phyloP scores from a whole-genome alignment of 2,113 vertebrate species.

The Callorhinus ursinus region DNA sequence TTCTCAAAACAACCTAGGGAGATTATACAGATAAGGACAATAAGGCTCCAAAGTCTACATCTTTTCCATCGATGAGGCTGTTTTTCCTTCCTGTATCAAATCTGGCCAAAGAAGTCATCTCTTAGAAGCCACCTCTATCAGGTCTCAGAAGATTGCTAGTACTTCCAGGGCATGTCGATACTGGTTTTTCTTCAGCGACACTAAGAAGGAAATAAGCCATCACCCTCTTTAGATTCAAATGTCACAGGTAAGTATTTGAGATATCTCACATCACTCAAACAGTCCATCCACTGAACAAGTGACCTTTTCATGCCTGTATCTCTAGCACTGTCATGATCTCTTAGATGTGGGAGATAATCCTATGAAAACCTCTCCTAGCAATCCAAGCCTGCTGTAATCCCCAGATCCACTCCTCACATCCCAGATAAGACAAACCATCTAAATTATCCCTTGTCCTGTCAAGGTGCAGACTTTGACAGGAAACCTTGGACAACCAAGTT shows the following conservation, averaged over 20 bases:
- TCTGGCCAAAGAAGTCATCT: not conserved
- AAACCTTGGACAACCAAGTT: conserved; percentile 68
- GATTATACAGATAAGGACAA: not conserved
- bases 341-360: conserved; percentile 45
- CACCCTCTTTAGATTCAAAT: conserved; percentile 1
- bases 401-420: conserved; percentile 61
- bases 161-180: not conserved
- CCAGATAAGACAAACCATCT: conserved; percentile 74
- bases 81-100: not conserved
- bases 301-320: conserved; percentile 58
- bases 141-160: not conserved
- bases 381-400: conserved; percentile 72
- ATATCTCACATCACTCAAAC: not conserved
- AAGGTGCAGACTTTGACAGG: conserved; percentile 65
- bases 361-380: conserved; percentile 66
- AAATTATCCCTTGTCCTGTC: conserved; percentile 74
- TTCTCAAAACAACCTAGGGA: not conserved
- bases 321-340: conserved; percentile 59
- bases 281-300: conserved; percentile 70
- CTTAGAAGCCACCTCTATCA: not conserved
- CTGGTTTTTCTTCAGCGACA: conserved; percentile 32
- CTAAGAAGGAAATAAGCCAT: not conserved
- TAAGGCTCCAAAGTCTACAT: not conserved
- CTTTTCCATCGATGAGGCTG: not conserved
- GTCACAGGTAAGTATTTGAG: conserved; percentile 17